Conservation (phyloP, 1,140 invertebrate species). For the Zaprionus capensis region DNA sequence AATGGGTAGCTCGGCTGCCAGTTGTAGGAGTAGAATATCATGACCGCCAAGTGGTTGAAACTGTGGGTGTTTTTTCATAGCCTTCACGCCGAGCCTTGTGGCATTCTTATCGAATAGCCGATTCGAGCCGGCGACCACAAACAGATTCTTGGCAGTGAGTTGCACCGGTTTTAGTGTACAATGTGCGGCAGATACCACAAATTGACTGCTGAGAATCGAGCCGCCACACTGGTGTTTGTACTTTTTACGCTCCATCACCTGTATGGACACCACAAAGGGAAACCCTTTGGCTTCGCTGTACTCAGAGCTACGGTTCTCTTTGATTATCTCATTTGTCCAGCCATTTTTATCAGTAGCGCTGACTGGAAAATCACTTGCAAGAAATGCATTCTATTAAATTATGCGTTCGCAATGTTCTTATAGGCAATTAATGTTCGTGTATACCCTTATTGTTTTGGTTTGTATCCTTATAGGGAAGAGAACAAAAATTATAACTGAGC, state of each 20-base stretch:
- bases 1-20: slow-evolving; percentile 34
- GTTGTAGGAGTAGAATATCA: slow-evolving; percentile 50
- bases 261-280: slow-evolving; percentile 65
- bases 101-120: slow-evolving; percentile 9
- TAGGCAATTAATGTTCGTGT: neutral
- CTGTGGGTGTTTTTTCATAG: slow-evolving; percentile 15
- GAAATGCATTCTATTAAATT: neutral
- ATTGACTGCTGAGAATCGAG: slow-evolving; percentile 38
- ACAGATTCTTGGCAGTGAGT: slow-evolving; percentile 2
- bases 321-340: neutral
- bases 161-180: slow-evolving; percentile 33
- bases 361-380: neutral
- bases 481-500: neutral
- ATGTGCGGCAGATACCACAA: slow-evolving; percentile 59
- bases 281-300: neutral
- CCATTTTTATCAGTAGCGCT: neutral
- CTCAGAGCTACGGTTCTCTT: neutral
- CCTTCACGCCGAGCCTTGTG: slow-evolving; percentile 18
- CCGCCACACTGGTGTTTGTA: slow-evolving; percentile 66
- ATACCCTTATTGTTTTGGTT: neutral
- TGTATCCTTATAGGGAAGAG: too few species aligned
- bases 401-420: neutral
- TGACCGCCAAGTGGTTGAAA: slow-evolving; percentile 45
- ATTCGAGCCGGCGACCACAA: slow-evolving; percentile 37
- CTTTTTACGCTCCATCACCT: slow-evolving; percentile 8